phyloP scores from a whole-genome alignment of 92 coral and sea anemone genomes.

The Ricordea florida region DNA sequence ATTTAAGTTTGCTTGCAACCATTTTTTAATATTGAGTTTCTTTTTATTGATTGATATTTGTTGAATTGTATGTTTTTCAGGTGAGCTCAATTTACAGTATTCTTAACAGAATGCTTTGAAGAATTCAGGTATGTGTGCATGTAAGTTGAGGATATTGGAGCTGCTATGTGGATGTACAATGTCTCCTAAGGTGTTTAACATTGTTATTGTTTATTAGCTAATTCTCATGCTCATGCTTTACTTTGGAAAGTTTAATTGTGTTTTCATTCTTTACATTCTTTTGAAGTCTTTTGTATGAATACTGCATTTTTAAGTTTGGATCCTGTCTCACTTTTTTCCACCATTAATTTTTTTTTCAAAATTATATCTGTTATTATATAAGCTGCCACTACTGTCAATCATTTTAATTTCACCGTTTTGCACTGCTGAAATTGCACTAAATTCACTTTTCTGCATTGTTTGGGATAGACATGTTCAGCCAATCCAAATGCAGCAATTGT shows the following conservation, averaged over 20 bases:
- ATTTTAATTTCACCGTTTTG: too few species aligned
- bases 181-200: not conserved
- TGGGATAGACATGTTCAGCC: too few species aligned
- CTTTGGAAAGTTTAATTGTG: not conserved
- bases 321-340: too few species aligned
- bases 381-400: too few species aligned
- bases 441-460: too few species aligned
- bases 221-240: not conserved
- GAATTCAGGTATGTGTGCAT: slow-evolving; percentile 47
- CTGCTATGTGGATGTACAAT: not conserved
- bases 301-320: too few species aligned
- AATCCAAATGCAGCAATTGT: too few species aligned
- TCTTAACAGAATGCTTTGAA: slow-evolving; percentile 70
- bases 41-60: slow-evolving; percentile 6
- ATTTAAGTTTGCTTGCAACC: slow-evolving; percentile 14
- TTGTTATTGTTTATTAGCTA: not conserved
- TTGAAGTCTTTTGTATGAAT: too few species aligned
- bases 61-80: slow-evolving; percentile 33
- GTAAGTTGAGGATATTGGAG: not conserved
- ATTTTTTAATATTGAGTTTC: not conserved
- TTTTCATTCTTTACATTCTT: too few species aligned
- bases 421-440: too few species aligned
- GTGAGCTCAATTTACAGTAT: slow-evolving; percentile 61
- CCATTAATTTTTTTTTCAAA: too few species aligned
- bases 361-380: too few species aligned